phyloP scores from a whole-genome alignment of 2,113 vertebrate species.

The Alethe diademata region DNA sequence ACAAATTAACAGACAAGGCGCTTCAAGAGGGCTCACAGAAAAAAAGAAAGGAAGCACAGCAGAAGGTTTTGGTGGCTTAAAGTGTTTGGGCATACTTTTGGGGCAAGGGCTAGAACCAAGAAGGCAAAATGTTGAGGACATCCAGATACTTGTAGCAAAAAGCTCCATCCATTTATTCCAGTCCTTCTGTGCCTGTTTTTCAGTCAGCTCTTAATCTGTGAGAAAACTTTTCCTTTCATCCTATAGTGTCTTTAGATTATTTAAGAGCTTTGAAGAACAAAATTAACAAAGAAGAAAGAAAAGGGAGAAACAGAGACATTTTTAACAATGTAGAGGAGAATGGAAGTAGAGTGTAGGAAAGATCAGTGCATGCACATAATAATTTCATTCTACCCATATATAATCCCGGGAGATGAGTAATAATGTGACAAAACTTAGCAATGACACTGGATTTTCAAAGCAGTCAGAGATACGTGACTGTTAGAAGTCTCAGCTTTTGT shows the following conservation, averaged over 20 bases:
- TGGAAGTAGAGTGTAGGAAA: neutral
- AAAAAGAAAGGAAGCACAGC: neutral
- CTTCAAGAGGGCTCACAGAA: neutral
- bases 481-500: neutral
- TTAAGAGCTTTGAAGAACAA: neutral
- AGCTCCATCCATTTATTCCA: neutral
- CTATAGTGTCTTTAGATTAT: neutral
- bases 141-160: neutral
- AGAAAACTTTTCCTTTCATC: neutral
- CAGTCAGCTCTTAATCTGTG: neutral
- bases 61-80: neutral
- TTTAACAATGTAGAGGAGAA: neutral
- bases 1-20: neutral
- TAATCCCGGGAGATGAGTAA: neutral
- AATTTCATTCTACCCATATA: neutral
- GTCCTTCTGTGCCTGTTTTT: neutral
- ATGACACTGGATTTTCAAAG: neutral
- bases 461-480: neutral
- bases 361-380: neutral
- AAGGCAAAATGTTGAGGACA: neutral
- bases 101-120: neutral
- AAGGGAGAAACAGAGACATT: neutral
- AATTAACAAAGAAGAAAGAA: neutral
- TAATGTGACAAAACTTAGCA: neutral
- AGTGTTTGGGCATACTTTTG: neutral